These are phyloP conservation scores for Mimas tiliae DNA, from an alignment of 2,888 invertebrate species.

Conservation along the genomic window DNA sequence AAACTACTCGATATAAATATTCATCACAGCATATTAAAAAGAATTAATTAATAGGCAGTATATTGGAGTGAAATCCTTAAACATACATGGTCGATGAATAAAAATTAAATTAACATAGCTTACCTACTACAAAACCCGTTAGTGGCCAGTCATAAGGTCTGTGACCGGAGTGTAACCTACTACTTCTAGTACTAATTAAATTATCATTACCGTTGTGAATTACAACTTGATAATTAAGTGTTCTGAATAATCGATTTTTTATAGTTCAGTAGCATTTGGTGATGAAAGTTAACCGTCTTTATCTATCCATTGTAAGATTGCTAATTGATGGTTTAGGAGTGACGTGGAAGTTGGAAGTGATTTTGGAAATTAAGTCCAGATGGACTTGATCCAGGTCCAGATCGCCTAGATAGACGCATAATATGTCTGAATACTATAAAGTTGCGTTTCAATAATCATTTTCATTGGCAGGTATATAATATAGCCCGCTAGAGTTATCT, in stretches of 20 bases:
- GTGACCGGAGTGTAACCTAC: slow-evolving; percentile 27
- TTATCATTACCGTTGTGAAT: slow-evolving; percentile 33
- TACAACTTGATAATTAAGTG: slow-evolving; percentile 30
- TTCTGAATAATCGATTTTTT: slow-evolving; percentile 22
- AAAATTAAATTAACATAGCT: slow-evolving; percentile 22
- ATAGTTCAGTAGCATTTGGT: slow-evolving; percentile 4
- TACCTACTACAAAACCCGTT: slow-evolving; percentile 29
- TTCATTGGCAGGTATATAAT: no score
- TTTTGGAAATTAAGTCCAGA: not conserved
- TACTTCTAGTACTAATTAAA: slow-evolving; percentile 32
- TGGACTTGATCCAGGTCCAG: no score
- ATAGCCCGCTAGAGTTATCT: no score
- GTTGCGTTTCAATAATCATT: no score
- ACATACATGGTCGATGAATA: slow-evolving; percentile 6
- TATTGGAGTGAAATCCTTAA: slow-evolving; percentile 2
- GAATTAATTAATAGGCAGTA: not conserved
- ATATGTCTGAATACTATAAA: no score
- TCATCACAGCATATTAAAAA: no score
- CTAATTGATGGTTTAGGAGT: not conserved
- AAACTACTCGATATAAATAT: no score
- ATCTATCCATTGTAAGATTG: not conserved
- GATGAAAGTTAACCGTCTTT: not conserved
- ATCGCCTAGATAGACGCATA: no score
- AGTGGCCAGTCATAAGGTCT: slow-evolving; percentile 28
- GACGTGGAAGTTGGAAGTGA: not conserved